phyloP scores from a whole-genome alignment of 2,113 vertebrate species.

The Actenoides hombroni region DNA sequence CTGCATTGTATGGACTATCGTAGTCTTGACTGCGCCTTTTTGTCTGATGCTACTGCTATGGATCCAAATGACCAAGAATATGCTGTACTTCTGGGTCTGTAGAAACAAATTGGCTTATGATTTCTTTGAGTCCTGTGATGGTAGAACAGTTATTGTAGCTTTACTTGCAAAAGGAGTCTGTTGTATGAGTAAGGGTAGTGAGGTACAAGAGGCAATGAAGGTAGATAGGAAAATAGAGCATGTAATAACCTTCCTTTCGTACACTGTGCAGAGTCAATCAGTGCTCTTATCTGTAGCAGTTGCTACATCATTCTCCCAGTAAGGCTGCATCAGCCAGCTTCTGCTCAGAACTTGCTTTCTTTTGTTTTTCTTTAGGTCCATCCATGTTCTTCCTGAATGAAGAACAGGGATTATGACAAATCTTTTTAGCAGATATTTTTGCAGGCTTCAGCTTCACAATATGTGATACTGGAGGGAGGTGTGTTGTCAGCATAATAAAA shows the following conservation, averaged over 20 bases:
- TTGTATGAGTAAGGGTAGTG: not conserved
- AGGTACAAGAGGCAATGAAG: not conserved
- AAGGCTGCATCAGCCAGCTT: not conserved
- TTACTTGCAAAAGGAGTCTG: not conserved
- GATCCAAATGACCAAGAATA: not conserved
- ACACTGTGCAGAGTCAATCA: not conserved
- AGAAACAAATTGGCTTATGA: not conserved
- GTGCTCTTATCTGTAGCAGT: not conserved
- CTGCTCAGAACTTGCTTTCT: not conserved
- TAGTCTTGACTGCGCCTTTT: not conserved
- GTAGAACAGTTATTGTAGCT: not conserved
- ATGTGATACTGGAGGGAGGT: not conserved
- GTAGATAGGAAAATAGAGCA: not conserved
- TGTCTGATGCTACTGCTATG: not conserved
- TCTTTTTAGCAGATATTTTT: not conserved
- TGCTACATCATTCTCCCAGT: not conserved
- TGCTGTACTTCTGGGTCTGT: not conserved
- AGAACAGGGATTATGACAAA: not conserved
- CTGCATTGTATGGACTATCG: not conserved
- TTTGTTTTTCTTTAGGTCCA: not conserved
- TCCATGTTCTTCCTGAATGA: not conserved
- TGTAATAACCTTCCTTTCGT: not conserved
- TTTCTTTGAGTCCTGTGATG: not conserved
- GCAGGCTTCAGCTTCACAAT: not conserved
- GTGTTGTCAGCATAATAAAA: not conserved